A percentile compares a stretch with the other conserved stretches of the same genome.
Conservation (phyloP, 2,797 vertebrate species). For the Rachycentron canadum region DNA sequence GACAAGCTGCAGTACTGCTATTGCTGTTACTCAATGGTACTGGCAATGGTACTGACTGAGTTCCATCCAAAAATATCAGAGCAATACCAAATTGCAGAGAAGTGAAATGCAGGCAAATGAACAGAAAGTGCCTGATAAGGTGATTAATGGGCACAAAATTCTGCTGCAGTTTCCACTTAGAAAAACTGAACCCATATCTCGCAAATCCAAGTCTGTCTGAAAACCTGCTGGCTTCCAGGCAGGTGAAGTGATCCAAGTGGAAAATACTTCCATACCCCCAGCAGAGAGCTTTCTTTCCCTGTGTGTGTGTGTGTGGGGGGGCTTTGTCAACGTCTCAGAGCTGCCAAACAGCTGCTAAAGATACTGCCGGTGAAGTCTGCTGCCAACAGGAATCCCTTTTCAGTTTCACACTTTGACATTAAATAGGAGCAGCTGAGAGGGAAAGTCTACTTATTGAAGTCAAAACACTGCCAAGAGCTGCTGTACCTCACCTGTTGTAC, state of each 20-base stretch:
- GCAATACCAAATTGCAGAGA: conserved; percentile 8
- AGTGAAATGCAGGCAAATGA: conserved; percentile 28
- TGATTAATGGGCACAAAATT: conserved; percentile 26
- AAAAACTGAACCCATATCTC: conserved; percentile 15
- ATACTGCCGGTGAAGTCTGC: conserved; percentile 45
- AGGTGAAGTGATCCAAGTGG: conserved; percentile 32
- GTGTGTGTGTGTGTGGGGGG: neutral
- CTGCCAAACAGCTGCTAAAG: conserved; percentile 74
- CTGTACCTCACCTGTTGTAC: conserved; percentile 37
- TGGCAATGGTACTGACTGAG: too few species aligned
- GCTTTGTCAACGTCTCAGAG: conserved; percentile 49
- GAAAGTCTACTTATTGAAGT: conserved; percentile 39
- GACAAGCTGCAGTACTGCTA: neutral
- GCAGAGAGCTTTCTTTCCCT: conserved; percentile 51
- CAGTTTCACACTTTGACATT: conserved; percentile 50
- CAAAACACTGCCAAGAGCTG: conserved; percentile 37
- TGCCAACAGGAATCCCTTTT: conserved; percentile 64
- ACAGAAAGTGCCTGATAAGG: conserved; percentile 8
- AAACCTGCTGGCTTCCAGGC: conserved; percentile 32
- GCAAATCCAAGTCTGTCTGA: conserved; percentile 3
- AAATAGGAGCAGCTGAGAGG: conserved; percentile 60
- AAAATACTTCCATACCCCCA: conserved; percentile 32
- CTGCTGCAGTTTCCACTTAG: conserved; percentile 2
- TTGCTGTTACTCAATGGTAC: conserved; percentile 4
- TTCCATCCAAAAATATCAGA: conserved; percentile 25